Conservation (phyloP, 2,888 invertebrate genomes). For the Leptura quadrifasciata region DNA sequence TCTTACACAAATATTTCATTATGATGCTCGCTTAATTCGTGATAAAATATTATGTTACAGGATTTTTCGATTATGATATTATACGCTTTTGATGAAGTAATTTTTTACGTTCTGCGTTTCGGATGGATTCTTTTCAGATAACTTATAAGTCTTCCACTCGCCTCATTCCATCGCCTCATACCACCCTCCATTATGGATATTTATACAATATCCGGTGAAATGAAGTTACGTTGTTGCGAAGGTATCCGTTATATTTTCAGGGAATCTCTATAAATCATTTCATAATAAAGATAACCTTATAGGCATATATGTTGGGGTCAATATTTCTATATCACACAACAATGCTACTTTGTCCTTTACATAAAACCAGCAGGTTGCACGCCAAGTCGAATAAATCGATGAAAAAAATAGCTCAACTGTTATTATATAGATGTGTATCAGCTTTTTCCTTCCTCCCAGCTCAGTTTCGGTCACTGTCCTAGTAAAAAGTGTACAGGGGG, state of each 20-base stretch:
- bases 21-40: background rate
- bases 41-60: background rate
- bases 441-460: no score
- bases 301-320: no score
- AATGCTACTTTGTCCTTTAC: no score
- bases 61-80: background rate
- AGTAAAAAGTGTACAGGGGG: no score
- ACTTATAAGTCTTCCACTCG: background rate
- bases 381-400: no score
- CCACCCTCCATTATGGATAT: background rate
- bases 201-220: background rate
- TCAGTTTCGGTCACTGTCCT: no score
- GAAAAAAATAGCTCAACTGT: no score
- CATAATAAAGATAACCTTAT: no score
- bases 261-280: background rate
- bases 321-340: no score
- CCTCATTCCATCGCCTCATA: background rate
- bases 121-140: slow-evolving; percentile 7
- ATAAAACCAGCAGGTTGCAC: no score
- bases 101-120: background rate
- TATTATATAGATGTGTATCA: no score
- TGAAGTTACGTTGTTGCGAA: background rate
- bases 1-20: background rate
- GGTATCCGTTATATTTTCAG: background rate
- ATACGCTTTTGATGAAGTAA: background rate